phyloP scores from a whole-genome alignment of 2,888 invertebrate genomes.

The Erynnis tages region DNA sequence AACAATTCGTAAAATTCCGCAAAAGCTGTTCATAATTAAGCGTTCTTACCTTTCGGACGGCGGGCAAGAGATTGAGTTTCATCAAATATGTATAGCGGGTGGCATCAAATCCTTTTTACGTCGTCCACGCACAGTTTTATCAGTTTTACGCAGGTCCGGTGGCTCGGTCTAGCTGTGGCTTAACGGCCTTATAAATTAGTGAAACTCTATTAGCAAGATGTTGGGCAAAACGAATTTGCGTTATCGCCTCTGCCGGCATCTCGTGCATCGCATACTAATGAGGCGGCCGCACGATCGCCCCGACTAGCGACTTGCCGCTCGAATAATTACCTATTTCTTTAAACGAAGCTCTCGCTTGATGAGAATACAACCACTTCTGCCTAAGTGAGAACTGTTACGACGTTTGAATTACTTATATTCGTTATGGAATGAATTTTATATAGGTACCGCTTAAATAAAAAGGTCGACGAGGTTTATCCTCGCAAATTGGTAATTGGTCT shows the following conservation, averaged over 20 bases:
- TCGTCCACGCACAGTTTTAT: slow-evolving; percentile 70
- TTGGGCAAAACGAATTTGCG: slow-evolving; percentile 80
- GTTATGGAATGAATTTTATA: neutral
- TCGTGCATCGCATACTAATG: slow-evolving; percentile 74
- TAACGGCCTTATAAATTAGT: slow-evolving; percentile 80
- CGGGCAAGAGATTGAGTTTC: slow-evolving; percentile 60
- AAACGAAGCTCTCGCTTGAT: slow-evolving; percentile 62
- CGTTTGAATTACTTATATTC: slow-evolving; percentile 24
- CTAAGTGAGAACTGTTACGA: slow-evolving; percentile 30
- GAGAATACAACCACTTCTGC: slow-evolving; percentile 35
- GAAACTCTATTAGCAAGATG: slow-evolving; percentile 81
- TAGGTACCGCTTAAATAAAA: too few species aligned
- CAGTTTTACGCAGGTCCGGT: slow-evolving; percentile 66
- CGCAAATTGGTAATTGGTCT: too few species aligned
- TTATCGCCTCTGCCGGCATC: slow-evolving; percentile 72
- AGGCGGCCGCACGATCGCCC: slow-evolving; percentile 53
- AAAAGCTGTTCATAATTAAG: slow-evolving; percentile 65
- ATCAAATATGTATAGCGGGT: slow-evolving; percentile 73
- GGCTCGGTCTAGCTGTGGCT: slow-evolving; percentile 58
- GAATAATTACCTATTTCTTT: slow-evolving; percentile 74
- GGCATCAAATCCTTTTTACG: slow-evolving; percentile 75
- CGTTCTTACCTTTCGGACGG: slow-evolving; percentile 53
- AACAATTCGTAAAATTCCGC: slow-evolving; percentile 58
- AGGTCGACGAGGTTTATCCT: too few species aligned
- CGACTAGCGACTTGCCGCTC: slow-evolving; percentile 69